Conservation (phyloP, 2,797 vertebrate species). For the Hydrolagus colliei region DNA sequence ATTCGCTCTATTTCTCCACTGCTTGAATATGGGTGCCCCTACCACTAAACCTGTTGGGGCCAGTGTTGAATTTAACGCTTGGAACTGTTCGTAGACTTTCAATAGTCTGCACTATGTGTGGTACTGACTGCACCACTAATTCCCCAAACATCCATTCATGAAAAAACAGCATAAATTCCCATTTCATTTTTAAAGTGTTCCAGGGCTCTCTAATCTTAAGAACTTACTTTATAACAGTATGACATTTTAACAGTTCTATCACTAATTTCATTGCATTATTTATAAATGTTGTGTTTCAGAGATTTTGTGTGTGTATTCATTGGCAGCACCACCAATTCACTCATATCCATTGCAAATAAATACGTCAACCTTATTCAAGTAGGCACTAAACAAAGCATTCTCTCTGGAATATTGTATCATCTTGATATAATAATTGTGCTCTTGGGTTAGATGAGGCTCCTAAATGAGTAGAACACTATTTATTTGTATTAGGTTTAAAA, state of each 20-base stretch:
- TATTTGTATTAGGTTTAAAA: background rate
- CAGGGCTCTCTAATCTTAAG: background rate
- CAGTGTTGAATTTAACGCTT: constrained; percentile 8
- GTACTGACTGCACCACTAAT: background rate
- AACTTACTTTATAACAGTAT: constrained; percentile 1
- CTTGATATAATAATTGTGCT: background rate
- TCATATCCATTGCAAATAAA: background rate
- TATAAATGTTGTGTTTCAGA: constrained; percentile 16
- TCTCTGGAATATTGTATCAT: background rate
- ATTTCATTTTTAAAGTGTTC: background rate
- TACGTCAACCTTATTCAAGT: background rate
- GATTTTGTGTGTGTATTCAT: constrained; percentile 17
- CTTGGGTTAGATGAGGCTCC: background rate
- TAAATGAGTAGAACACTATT: background rate
- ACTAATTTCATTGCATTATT: constrained; percentile 21
- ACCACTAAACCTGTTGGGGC: constrained; percentile 13
- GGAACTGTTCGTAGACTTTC: background rate
- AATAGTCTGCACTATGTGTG: too few relatives aligned
- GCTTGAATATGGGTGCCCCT: background rate
- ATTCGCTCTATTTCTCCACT: constrained; percentile 6
- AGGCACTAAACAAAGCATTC: background rate
- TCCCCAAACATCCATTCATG: background rate
- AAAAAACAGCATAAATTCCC: background rate
- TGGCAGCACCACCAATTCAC: background rate
- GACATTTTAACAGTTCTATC: background rate